These are phyloP conservation scores for Podiceps cristatus DNA, from an alignment of 2,113 vertebrate species.

Conservation along the genomic window DNA sequence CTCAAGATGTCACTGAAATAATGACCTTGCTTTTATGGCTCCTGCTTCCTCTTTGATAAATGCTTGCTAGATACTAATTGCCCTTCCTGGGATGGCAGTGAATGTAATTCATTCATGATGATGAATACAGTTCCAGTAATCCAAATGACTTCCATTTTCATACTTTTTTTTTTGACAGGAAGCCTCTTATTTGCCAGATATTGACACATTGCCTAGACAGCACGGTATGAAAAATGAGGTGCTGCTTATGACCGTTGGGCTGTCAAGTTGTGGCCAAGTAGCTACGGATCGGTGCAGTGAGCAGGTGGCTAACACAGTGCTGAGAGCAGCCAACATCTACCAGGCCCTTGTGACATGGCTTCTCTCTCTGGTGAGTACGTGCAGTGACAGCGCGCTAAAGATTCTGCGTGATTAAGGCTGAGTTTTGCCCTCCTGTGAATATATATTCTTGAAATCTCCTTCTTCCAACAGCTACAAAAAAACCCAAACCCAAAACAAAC, in stretches of 20 bases:
- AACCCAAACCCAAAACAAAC: no score
- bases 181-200: slow-evolving; percentile 62
- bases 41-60: neutral
- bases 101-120: neutral
- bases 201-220: slow-evolving; percentile 45
- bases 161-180: slow-evolving; percentile 62
- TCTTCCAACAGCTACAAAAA: neutral
- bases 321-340: slow-evolving; percentile 60
- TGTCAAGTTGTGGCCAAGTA: slow-evolving; percentile 71
- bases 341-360: slow-evolving; percentile 75
- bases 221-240: neutral
- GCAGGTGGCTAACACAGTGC: neutral
- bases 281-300: neutral
- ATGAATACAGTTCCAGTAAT: neutral
- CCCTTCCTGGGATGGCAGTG: neutral
- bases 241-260: slow-evolving; percentile 70
- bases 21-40: neutral
- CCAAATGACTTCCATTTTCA: neutral
- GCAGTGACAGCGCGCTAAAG: neutral
- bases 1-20: neutral
- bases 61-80: neutral
- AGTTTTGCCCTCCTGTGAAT: neutral
- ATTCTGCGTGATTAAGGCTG: neutral
- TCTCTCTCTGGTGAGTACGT: slow-evolving; percentile 78
- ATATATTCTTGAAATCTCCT: neutral